These are phyloP conservation scores for Chaunax sp. DNA, from an alignment of 2,797 vertebrate genomes.

Conservation along the genomic window DNA sequence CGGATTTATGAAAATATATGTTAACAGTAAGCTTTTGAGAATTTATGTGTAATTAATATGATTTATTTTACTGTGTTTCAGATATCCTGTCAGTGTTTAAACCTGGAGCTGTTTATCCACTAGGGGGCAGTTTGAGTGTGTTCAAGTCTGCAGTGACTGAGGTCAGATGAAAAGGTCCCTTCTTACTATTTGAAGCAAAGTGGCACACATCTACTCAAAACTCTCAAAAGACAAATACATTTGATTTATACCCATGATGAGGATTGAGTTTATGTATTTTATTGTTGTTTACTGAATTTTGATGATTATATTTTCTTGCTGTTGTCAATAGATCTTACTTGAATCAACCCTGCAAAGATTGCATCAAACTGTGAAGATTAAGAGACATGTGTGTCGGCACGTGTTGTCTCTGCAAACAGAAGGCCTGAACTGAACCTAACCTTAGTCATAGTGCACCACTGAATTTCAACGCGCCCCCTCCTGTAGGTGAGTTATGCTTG, in stretches of 20 bases:
- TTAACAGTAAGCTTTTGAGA: background rate
- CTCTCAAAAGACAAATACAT: background rate
- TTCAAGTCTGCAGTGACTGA: constrained; percentile 9
- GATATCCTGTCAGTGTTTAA: background rate
- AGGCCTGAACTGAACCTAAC: constrained; percentile 24
- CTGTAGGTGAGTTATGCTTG: constrained; percentile 5
- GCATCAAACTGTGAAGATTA: constrained; percentile 34
- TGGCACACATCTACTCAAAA: background rate
- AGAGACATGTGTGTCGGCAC: constrained; percentile 13
- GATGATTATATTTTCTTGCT: background rate
- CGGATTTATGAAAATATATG: background rate
- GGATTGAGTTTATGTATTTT: background rate
- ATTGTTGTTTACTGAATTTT: background rate
- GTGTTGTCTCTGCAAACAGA: constrained; percentile 30
- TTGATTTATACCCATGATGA: background rate
- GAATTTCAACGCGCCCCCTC: constrained; percentile 29
- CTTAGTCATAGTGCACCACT: constrained; percentile 11
- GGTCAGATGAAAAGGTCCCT: constrained; percentile 35
- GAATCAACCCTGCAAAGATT: constrained; percentile 24
- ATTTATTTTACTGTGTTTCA: too few relatives aligned
- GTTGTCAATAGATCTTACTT: background rate
- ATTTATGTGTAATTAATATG: too few relatives aligned
- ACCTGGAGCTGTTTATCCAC: constrained; percentile 36
- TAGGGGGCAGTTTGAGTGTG: constrained; percentile 73
- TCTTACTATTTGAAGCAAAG: constrained; percentile 12